phyloP scores from a whole-genome alignment of 2,797 vertebrate genomes.

The Enteromius radiatus region DNA sequence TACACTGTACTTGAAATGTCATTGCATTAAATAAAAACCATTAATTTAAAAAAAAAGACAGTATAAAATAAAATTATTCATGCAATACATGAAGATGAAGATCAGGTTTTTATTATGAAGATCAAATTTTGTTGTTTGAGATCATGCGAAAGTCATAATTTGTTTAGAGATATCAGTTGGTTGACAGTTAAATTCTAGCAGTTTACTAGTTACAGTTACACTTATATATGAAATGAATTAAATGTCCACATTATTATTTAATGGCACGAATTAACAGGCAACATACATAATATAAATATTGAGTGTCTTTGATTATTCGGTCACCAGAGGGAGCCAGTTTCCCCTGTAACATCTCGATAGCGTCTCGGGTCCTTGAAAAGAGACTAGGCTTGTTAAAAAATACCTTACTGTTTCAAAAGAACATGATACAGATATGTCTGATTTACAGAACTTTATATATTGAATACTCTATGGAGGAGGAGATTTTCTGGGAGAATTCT shows the following conservation, averaged over 20 bases:
- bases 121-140: not conserved
- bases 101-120: no score
- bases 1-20: not conserved
- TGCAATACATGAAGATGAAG: not conserved
- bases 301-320: not conserved
- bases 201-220: not conserved
- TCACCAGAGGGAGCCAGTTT: constrained; percentile 35
- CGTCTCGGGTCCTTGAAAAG: not conserved
- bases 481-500: not conserved
- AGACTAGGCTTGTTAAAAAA: not conserved
- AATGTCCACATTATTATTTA: no score
- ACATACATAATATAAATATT: not conserved
- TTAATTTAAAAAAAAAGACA: not conserved
- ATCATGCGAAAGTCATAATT: not conserved
- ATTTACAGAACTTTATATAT: not conserved
- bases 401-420: not conserved
- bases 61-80: not conserved
- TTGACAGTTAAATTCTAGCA: not conserved
- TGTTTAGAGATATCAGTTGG: not conserved
- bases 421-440: not conserved
- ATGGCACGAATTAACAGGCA: not conserved
- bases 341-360: not conserved
- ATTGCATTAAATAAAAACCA: not conserved
- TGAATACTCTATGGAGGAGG: not conserved
- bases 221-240: not conserved